A percentile compares a stretch with the other conserved stretches of the same genome.
These are phyloP conservation scores for Aeoliscus strigatus DNA, from an alignment of 2,797 vertebrate species.

Conservation along the genomic window DNA sequence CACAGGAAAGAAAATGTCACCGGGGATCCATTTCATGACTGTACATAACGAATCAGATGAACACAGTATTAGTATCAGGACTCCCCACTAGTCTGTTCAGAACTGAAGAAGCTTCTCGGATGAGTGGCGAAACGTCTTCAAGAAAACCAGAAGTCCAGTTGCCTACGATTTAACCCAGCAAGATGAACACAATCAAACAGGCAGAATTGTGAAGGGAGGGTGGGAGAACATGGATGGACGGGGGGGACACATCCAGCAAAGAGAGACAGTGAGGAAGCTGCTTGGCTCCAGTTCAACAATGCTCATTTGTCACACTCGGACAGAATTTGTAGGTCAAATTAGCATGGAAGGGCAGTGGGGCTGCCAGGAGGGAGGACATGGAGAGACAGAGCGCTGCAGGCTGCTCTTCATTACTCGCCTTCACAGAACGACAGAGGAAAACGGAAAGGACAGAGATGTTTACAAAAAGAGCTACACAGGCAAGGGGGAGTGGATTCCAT, in stretches of 20 bases:
- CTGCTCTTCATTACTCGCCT: conserved; percentile 47
- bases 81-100: too few species aligned
- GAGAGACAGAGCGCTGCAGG: conserved; percentile 37
- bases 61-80: too few species aligned
- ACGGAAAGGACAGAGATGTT: conserved; percentile 1
- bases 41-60: conserved; percentile 33
- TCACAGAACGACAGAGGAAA: conserved; percentile 27
- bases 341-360: conserved; percentile 51
- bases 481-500: conserved; percentile 10
- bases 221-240: conserved; percentile 18
- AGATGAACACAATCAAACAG: conserved; percentile 4
- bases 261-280: conserved; percentile 46
- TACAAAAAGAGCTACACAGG: conserved; percentile 4
- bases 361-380: conserved; percentile 26
- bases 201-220: conserved; percentile 14
- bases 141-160: too few species aligned
- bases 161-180: too few species aligned
- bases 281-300: conserved; percentile 66
- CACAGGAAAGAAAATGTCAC: conserved; percentile 20
- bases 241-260: conserved; percentile 12
- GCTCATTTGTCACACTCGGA: conserved; percentile 70
- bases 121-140: too few species aligned
- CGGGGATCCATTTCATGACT: conserved; percentile 36
- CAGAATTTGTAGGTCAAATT: conserved; percentile 79
- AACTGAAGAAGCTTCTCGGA: too few species aligned